Base-by-base conservation (phyloP, 2,888 invertebrate genomes). In the Laothoe populi region DNA sequence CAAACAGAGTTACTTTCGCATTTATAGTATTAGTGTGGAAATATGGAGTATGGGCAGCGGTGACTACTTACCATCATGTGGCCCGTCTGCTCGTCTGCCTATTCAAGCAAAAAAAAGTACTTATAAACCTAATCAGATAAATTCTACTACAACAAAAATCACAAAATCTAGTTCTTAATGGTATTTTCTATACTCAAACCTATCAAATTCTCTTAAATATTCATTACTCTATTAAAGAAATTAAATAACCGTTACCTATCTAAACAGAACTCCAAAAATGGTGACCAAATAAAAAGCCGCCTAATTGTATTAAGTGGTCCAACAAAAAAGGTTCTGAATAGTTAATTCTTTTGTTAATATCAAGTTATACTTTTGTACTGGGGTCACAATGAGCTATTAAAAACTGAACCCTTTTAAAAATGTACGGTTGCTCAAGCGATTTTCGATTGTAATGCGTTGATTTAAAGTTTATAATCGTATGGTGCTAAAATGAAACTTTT, bases 301-400 rank as follows among this genome's bases (percentile, higher is more conserved):
- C 82, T 84, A 85, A 87, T 87, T 86, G 86, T 87, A 83, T 84
- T 83, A 83, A 85, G 84, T 82, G 86, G 73, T 79, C 71, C 70
- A 74, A 79, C 71, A 73, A 78, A 83, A 83, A 75, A 73, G 75
- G 70, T 70, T 79, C 81, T 79, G 76, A 78, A 78, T 75, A 74
- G 67, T 71, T 67, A 67, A 62, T 65, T 70, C 76, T 73, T 77
- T 84, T 85, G 83, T 84, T 73, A 69, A 61, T 68, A 72, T 73
- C 74, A 77, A 75, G 77, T 75, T 44, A 73, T 73, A 70, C 68
- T 68, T 71, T 75, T 76, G 71, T 78, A 71, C 66, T 66, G 65
- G n/a, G 66, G 65, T 65, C 65, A 75, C 75, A 74, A 77, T 75
- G 70, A 73, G 70, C 73, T 73, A 70, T 64, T 62, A 66, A 63